These are phyloP conservation scores for Morone chrysops DNA, from an alignment of 2,113 vertebrate genomes.

Conservation along the genomic window DNA sequence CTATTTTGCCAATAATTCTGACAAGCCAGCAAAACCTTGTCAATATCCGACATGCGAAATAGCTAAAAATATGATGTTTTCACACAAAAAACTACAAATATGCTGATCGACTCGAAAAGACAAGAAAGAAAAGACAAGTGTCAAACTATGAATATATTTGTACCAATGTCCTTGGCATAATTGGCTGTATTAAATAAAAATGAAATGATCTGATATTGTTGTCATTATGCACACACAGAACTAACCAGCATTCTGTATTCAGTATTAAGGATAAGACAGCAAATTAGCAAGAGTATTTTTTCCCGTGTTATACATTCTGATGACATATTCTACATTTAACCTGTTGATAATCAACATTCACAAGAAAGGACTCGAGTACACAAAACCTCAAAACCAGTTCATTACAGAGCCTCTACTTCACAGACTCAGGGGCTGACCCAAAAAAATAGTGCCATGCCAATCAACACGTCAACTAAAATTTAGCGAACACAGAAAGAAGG, in stretches of 20 bases:
- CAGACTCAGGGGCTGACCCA: background rate
- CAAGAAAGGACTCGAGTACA: background rate
- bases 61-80: constrained; percentile 20
- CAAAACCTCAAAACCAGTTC: background rate
- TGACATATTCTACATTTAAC: background rate
- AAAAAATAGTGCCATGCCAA: background rate
- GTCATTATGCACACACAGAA: background rate
- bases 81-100: constrained; percentile 14
- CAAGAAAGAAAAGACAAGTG: too few relatives aligned
- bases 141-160: background rate
- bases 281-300: background rate
- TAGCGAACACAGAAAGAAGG: background rate
- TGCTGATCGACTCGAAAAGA: too few relatives aligned
- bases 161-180: background rate
- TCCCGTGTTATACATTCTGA: background rate
- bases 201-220: background rate
- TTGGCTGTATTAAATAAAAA: background rate
- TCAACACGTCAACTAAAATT: background rate
- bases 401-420: background rate
- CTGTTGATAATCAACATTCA: background rate
- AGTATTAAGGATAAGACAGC: background rate
- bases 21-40: constrained; percentile 8
- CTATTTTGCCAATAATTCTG: constrained; percentile 3
- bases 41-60: constrained; percentile 10
- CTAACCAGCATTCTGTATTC: background rate